Percentiles rank a stretch among this genome's conserved stretches.
These are phyloP conservation scores for Podarcis raffonei DNA, from an alignment of 2,113 vertebrate genomes.

Conservation along the genomic window DNA sequence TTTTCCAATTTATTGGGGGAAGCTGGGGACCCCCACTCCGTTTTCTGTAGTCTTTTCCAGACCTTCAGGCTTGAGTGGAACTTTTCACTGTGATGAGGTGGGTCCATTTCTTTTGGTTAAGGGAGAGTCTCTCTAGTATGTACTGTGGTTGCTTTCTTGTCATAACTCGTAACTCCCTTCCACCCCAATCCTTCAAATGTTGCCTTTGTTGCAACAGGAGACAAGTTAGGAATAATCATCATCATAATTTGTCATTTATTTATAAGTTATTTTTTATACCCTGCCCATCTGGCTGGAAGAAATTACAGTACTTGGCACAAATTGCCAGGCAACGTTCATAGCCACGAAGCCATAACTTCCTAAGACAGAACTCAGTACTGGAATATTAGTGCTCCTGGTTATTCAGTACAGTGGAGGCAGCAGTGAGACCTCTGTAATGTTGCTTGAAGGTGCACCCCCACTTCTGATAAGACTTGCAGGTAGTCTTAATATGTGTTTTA, in stretches of 20 bases:
- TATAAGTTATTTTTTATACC: too few species aligned
- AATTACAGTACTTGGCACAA: neutral
- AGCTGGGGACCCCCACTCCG: neutral
- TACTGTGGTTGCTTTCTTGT: too few species aligned
- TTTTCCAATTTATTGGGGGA: too few species aligned
- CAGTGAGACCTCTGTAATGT: neutral
- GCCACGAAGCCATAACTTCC: neutral
- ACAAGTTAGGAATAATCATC: neutral
- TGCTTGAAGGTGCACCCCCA: neutral
- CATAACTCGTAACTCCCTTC: too few species aligned
- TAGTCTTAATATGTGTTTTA: neutral
- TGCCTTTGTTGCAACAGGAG: neutral
- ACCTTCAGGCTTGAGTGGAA: too few species aligned
- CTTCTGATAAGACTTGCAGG: neutral
- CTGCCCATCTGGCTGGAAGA: neutral
- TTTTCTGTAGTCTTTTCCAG: neutral
- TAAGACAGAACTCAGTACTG: neutral
- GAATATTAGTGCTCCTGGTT: neutral
- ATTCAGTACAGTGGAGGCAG: neutral
- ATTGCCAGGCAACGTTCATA: neutral
- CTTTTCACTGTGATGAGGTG: neutral
- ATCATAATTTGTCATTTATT: neutral
- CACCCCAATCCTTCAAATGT: neutral
- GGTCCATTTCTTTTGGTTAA: too few species aligned
- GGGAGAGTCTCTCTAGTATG: too few species aligned